Percentiles rank a stretch among this genome's conserved stretches.
Conservation (phyloP, 2,113 vertebrate genomes). For the Sapajus apella region DNA sequence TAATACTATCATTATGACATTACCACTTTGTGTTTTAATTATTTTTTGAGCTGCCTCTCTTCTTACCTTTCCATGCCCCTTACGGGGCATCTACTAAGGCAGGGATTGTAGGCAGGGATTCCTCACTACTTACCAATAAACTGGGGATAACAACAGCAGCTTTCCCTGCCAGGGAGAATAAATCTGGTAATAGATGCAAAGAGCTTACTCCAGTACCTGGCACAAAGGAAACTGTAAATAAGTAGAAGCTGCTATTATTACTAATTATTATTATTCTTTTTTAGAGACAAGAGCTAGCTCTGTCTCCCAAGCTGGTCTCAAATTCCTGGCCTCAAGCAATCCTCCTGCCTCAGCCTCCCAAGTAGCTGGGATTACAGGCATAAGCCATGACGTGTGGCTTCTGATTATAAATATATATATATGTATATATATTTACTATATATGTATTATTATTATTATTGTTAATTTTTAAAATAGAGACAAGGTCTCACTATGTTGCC, state of each 20-base stretch:
- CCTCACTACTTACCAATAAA: background rate
- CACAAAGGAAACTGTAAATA: background rate
- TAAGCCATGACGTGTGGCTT: too few species aligned
- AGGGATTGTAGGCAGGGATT: background rate
- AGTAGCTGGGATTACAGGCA: too few species aligned
- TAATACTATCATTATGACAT: rapidly evolving
- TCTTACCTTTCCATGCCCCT: background rate
- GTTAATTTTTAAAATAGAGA: too few species aligned
- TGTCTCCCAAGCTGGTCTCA: background rate
- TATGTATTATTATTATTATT: too few species aligned
- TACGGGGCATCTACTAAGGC: background rate
- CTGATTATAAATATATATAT: too few species aligned
- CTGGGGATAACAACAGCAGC: background rate
- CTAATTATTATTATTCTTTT: background rate
- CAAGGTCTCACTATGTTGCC: too few species aligned
- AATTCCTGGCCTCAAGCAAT: too few species aligned
- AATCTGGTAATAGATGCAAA: background rate
- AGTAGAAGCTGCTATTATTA: background rate
- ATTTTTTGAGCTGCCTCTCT: background rate
- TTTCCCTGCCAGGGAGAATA: background rate
- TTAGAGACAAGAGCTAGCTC: background rate
- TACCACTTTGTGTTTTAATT: background rate
- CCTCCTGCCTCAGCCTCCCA: too few species aligned
- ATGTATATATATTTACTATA: too few species aligned
- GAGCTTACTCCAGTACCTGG: background rate